Conservation (phyloP, 2,888 invertebrate species). For the Nowickia ferox region DNA sequence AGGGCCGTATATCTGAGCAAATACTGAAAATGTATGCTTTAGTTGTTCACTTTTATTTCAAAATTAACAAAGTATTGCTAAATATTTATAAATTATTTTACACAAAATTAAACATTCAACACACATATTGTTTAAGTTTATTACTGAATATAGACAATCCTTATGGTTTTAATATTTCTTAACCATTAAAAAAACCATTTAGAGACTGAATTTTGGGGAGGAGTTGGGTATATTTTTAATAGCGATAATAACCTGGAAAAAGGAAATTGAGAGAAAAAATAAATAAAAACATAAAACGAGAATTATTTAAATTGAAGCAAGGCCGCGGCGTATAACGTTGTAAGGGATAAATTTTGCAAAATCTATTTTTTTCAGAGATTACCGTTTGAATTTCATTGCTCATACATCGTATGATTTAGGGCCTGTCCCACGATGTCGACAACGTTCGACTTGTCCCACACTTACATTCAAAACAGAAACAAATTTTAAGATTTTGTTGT, state of each 20-base stretch:
- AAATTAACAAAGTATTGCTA: slow-evolving; percentile 9
- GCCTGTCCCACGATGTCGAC: too few relatives aligned
- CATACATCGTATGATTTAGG: too few relatives aligned
- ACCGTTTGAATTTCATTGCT: too few relatives aligned
- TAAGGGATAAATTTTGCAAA: too few relatives aligned
- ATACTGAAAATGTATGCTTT: neutral
- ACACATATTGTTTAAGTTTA: slow-evolving; percentile 33
- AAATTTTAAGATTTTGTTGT: too few relatives aligned
- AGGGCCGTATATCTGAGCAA: neutral
- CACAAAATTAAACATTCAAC: neutral
- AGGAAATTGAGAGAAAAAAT: slow-evolving; percentile 11
- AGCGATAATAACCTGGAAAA: slow-evolving; percentile 67
- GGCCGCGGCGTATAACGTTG: too few relatives aligned
- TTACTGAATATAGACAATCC: slow-evolving; percentile 36
- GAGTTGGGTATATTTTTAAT: slow-evolving; percentile 47
- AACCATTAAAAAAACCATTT: slow-evolving; percentile 7
- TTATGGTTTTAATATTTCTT: neutral
- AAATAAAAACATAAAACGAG: neutral
- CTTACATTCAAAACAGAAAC: too few relatives aligned
- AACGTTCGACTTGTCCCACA: too few relatives aligned
- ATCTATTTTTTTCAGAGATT: too few relatives aligned
- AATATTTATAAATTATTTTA: slow-evolving; percentile 1
- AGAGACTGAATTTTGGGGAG: slow-evolving; percentile 13
- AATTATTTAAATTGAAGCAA: neutral
- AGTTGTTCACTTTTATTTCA: slow-evolving; percentile 12